Evolutionary conservation across 2,888 invertebrate species (phyloP).

Genomic region (Hololepta plana): DNA sequence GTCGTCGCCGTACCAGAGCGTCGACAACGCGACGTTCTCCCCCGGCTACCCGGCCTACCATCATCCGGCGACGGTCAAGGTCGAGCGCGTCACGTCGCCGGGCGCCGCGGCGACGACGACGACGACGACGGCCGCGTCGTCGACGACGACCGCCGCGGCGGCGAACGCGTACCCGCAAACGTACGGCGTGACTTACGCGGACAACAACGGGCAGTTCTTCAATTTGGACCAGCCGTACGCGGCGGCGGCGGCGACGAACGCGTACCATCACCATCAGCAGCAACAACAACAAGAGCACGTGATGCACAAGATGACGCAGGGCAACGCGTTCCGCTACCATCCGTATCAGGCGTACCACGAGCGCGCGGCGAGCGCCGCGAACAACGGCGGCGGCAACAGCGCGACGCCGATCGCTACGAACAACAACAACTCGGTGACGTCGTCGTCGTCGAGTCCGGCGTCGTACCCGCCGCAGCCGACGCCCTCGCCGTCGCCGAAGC

Average conservation of each 20-base stretch:
- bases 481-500: conserved; percentile 52
- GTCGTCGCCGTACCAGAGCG: conserved; percentile 45
- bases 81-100: conserved; percentile 7
- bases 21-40: conserved; percentile 36
- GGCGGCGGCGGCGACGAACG: conserved; percentile 19
- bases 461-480: conserved; percentile 45
- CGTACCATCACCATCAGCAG: conserved; percentile 3
- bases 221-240: conserved; percentile 14
- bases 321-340: conserved; percentile 22
- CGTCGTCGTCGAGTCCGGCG: conserved; percentile 36
- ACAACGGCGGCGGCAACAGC: conserved; percentile 18
- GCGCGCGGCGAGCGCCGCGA: conserved; percentile 22
- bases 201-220: conserved; percentile 20
- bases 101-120: conserved; percentile 8
- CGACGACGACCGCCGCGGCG: conserved; percentile 7
- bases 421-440: conserved; percentile 10
- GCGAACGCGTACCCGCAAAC: conserved; percentile 7
- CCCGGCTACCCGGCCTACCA: conserved; percentile 25
- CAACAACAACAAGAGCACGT: conserved; percentile 20
- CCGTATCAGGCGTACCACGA: conserved; percentile 26
- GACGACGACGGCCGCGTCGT: conserved; percentile 6
- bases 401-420: conserved; percentile 18
- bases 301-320: conserved; percentile 17
- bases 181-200: conserved; percentile 11
- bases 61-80: conserved; percentile 4